Base-by-base conservation (phyloP, 2,888 invertebrate genomes). In the Lasioglossum pauxillum region DNA sequence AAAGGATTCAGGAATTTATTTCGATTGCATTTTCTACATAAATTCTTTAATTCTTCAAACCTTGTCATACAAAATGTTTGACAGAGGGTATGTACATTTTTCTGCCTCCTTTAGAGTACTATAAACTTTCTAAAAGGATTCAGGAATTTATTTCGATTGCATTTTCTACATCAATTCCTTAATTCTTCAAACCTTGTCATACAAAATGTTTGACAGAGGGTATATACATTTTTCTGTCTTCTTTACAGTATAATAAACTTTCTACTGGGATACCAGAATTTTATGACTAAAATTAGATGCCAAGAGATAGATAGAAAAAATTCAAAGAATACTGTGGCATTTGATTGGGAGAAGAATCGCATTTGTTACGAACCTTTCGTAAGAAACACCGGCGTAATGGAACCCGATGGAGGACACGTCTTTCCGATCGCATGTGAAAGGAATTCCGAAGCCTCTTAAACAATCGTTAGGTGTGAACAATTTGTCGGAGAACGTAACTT, bases 401-500 rank as follows among this genome's bases (percentile, higher is more conserved):
- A 16, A 2, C 8, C 53, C 60, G 31, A 64, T 12, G 60, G 64
- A 64, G 16, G 64, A 64, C 31, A 38, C 8, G 38, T 41, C 38
- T 38, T n/a, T 41, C 12, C 41, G 41, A 71, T 71, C 4, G 23
- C 41, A 14, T 41, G 71, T 0, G 35, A 71, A 41, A 71, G 71
- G 38, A 14, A 71, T 71, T 71, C 71, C 71, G 23, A 23, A 41
- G 71, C 19, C 41, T 41, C 71, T 71, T 71, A 71, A 71, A 71
- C 71, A 41, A 71, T 71, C 71, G 38, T 71, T 71, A 71, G 71
- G 71, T 41, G 69, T 12, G 38, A 71, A 71, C 38, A 41, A 41
- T 89, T 91, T 83, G 84, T 83, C 75, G 75, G n/a, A 73, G 86
- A 80, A 87, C 78, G 38, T 23, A 82, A 87, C 80, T 14, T 10